Evolutionary conservation across 2,797 vertebrate species (phyloP).

Genomic region (Nyctalus aviator): DNA sequence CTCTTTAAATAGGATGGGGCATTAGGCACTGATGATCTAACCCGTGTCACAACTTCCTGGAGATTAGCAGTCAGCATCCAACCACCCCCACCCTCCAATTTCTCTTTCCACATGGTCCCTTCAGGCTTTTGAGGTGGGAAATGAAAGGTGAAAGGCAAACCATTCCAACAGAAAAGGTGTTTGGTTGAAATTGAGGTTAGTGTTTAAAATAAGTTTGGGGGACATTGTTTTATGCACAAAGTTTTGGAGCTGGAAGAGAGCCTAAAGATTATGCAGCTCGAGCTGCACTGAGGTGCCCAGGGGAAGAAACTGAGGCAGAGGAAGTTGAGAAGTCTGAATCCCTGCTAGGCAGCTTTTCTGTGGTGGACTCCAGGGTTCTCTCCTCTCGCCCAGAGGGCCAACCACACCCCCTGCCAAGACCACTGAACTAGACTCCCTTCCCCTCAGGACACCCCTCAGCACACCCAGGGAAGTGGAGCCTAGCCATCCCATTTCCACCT

Average conservation of each 20-base stretch:
- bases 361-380: not conserved
- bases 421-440: not conserved
- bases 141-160: not conserved
- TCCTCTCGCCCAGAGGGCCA: not conserved
- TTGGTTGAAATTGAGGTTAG: not conserved
- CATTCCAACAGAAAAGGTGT: not conserved
- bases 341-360: not conserved
- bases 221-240: not conserved
- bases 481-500: no score
- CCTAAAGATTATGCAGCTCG: not conserved
- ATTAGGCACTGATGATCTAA: not conserved
- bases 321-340: no score
- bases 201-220: not conserved
- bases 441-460: not conserved
- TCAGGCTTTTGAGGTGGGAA: not conserved
- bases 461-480: no score
- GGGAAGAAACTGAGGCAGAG: not conserved
- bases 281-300: not conserved
- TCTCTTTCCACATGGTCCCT: not conserved
- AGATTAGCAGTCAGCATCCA: not conserved
- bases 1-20: not conserved
- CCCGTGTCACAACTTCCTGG: not conserved
- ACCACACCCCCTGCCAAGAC: no score
- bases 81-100: no score
- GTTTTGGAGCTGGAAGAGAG: not conserved